A percentile compares a stretch with the other conserved stretches of the same genome.
Evolutionary conservation across 2,797 vertebrate species (phyloP).

Genomic region (Lepilemur septentrionalis): DNA sequence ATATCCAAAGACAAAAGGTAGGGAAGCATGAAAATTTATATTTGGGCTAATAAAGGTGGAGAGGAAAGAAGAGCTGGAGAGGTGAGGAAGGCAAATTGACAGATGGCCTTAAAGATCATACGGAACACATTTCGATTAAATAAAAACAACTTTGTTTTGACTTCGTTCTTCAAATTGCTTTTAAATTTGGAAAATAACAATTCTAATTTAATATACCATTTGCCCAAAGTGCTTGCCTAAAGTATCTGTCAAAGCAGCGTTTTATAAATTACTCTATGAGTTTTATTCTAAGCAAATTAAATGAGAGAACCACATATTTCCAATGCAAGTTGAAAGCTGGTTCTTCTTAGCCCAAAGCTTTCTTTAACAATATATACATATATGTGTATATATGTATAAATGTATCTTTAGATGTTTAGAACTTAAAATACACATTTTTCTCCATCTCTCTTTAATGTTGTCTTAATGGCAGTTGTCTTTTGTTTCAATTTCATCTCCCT

Average conservation of each 20-base stretch:
- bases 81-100: background rate
- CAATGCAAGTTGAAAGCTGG: background rate
- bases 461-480: constrained; percentile 55
- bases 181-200: constrained; percentile 19
- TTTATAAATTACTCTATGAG: background rate
- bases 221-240: background rate
- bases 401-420: background rate
- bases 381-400: background rate
- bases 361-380: background rate
- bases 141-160: background rate
- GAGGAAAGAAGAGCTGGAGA: background rate
- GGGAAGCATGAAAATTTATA: background rate
- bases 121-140: background rate
- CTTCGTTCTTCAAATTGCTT: background rate
- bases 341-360: background rate
- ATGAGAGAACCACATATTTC: background rate
- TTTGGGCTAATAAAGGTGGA: background rate
- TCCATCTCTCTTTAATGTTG: constrained; percentile 16
- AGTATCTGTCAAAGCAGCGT: background rate
- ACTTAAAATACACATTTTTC: background rate
- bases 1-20: background rate
- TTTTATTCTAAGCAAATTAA: background rate
- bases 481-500: constrained; percentile 70
- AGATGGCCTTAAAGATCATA: background rate
- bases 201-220: background rate